Conservation (phyloP, 2,113 vertebrate species). For the Eidolon helvum region DNA sequence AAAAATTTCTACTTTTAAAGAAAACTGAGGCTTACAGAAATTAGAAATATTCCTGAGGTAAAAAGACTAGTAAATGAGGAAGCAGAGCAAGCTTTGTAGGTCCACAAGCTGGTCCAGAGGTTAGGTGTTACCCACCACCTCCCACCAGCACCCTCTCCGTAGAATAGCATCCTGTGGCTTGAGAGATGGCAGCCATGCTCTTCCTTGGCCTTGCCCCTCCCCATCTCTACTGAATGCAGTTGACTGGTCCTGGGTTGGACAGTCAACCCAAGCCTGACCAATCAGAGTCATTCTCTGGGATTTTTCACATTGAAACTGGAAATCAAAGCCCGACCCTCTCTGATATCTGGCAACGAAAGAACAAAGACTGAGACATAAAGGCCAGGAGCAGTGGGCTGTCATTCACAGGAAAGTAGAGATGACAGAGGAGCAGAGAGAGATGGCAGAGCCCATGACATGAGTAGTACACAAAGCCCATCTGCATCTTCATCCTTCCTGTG, state of each 20-base stretch:
- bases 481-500: background rate
- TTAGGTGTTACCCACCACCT: background rate
- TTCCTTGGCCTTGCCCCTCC: background rate
- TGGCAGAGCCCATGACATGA: background rate
- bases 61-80: background rate
- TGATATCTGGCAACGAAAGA: background rate
- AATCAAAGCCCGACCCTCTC: background rate
- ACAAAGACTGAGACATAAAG: background rate
- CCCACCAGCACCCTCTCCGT: background rate
- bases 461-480: background rate
- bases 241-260: background rate
- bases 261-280: background rate
- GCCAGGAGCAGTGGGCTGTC: background rate
- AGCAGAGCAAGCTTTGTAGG: background rate
- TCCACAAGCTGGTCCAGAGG: background rate
- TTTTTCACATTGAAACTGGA: background rate
- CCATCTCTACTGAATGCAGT: background rate
- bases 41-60: background rate
- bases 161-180: background rate
- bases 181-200: background rate
- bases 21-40: background rate
- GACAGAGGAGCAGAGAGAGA: background rate
- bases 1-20: background rate
- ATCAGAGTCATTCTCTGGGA: background rate
- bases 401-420: background rate